Base-by-base conservation (phyloP, 2,113 vertebrate species). In the Burhinus bistriatus region DNA sequence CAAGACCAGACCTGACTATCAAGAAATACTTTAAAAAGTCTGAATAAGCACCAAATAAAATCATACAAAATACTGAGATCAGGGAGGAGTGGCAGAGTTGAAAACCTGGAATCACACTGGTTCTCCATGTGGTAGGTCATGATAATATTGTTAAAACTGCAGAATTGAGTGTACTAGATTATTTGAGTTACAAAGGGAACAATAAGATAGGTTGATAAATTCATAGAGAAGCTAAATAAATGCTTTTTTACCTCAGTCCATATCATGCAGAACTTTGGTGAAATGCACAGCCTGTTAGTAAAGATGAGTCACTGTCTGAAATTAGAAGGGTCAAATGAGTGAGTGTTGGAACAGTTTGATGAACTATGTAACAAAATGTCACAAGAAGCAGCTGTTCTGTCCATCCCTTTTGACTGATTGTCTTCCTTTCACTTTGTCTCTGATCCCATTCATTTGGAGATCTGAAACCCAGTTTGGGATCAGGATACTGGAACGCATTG, bases 221-320 rank as follows among this genome's bases (percentile, higher is more conserved):
- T 87, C 47, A 49, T 7, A 57, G 59, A 79, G 32, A 83, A 86
- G 21, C 42, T 73, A 68, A 93, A 77, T 57, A 57, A 83, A 69
- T 61, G 9, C 2, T 21, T 76, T 72, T 47, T 95, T 57, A 57
- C 64, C 58, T 76, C 17, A 30, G 6, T 52, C 16, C 12, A 1
- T 32, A 49, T 92, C 62, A 38, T 29, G 19, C 21, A 93, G 57
- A 91, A 44, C 36, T 91, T 64, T 54, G 19, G 51, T 68, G 70
- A 83, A 91, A 83, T 42, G 23, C 15, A 54, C 29, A 62, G 44
- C 15, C 21, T n/a, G 19, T 68, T 93, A 90, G 47, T 62, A 70
- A 91, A 93, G 70, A 80, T 42, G 58, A 89, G 45, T 85, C 49
- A 76, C 30, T 64, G 29, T 54, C 44, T 84, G 87, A 83, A 92